Base-by-base conservation (phyloP, 2,888 invertebrate genomes). In the Dioctria rufipes region DNA sequence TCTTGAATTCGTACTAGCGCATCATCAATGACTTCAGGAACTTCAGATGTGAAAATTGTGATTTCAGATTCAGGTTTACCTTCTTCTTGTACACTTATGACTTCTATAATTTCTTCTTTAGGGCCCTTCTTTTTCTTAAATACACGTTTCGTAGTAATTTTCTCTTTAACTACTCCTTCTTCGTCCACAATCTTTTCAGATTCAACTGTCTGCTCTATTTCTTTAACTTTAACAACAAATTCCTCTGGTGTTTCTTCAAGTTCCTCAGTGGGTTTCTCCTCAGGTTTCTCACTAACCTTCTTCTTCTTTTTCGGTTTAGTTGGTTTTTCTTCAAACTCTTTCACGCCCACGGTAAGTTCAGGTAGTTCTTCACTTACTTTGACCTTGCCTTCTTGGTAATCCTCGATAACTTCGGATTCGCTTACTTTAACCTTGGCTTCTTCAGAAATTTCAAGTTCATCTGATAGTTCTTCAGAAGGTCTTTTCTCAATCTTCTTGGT, bases 51-150 rank as follows among this genome's bases (percentile, higher is more conserved):
- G 71, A 86, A 85, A 8, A 89, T 87, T 11, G 87, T 87, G 3
- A 91, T 87, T 77, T 88, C 88, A 63, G 88, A 84, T 83, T 88
- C 83, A 43, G 87, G 86, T 85, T 90, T 86, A 84, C 88, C 85
- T 85, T 90, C 84, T 75, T 87, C 83, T 84, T 90, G 87, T 13
- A 89, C 86, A 4, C 90, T 91, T 3, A 89, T 87, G n/a, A 89
- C 89, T 85, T 90, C 90, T 1, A 91, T 90, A 6, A 90, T 86
- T 83, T 90, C 90, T 82, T 89, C 86, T 73, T 90, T 90, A 0
- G 86, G 85, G 2, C 89, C 91, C 73, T 88, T 89, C 81, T 86
- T 88, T 78, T 89, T 90, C 83, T 89, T 91, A 1, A 90, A 88
- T 3, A 88, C 87, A 0, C 90, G 90, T 81, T 89, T 91, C 3